These are phyloP conservation scores for Eupsilia transversa DNA, from an alignment of 2,888 invertebrate genomes.

Conservation along the genomic window DNA sequence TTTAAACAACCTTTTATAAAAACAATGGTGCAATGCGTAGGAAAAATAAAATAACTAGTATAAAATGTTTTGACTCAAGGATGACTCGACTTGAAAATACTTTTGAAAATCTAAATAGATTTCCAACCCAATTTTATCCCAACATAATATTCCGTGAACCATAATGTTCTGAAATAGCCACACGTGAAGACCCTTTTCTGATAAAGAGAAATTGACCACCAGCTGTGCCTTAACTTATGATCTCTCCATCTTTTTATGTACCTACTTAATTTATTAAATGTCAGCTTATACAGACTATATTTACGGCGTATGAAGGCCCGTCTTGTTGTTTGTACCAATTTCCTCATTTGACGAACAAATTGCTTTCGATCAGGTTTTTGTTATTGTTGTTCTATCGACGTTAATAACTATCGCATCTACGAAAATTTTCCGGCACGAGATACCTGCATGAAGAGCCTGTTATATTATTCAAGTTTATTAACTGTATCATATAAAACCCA, in stretches of 20 bases:
- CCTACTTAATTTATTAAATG: conserved; percentile 41
- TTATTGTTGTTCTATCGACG: conserved; percentile 26
- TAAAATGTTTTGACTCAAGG: no score
- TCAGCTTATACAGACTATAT: conserved; percentile 36
- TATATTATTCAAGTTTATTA: neutral
- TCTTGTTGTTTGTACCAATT: conserved; percentile 43
- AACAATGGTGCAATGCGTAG: neutral
- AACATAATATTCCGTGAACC: neutral
- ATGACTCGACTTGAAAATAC: neutral
- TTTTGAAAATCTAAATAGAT: neutral
- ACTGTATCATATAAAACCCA: neutral
- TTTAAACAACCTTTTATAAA: neutral
- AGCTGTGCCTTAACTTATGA: conserved; percentile 49
- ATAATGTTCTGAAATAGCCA: neutral
- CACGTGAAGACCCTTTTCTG: neutral
- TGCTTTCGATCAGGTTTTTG: conserved; percentile 18
- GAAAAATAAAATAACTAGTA: no score
- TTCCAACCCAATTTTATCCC: neutral
- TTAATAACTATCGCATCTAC: neutral
- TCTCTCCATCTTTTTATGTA: conserved; percentile 34
- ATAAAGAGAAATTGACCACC: conserved; percentile 52
- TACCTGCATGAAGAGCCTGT: neutral
- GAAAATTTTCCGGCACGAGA: neutral
- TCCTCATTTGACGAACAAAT: conserved; percentile 40
- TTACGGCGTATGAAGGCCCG: conserved; percentile 15